Percentiles rank a stretch among this genome's conserved stretches.
phyloP scores from a whole-genome alignment of 2,888 invertebrate genomes.

The Thyatira batis region DNA sequence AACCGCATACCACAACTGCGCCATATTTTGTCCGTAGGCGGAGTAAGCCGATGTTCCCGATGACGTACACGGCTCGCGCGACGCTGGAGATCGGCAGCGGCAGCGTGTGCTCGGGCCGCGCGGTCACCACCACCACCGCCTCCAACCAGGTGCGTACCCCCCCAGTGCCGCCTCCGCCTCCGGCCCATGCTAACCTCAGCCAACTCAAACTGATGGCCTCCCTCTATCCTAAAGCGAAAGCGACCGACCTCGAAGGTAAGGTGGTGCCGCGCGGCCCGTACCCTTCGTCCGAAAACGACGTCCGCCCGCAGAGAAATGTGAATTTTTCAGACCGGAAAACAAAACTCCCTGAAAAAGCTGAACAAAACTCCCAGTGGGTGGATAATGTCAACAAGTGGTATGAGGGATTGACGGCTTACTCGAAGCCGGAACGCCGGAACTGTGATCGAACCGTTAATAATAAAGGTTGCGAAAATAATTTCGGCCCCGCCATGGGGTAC shows the following conservation, averaged over 20 bases:
- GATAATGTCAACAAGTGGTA: constrained; percentile 47
- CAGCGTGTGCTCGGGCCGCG: constrained; percentile 77
- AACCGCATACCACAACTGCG: constrained; percentile 15
- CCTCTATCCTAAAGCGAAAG: constrained; percentile 21
- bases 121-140: constrained; percentile 78
- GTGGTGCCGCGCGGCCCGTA: constrained; percentile 43
- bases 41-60: constrained; percentile 73
- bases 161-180: constrained; percentile 16
- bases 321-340: not conserved
- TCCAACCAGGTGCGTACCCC: constrained; percentile 77
- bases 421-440: constrained; percentile 3
- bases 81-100: constrained; percentile 79
- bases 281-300: not conserved
- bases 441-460: not conserved
- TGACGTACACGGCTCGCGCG: constrained; percentile 79
- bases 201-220: constrained; percentile 35
- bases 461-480: not conserved
- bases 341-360: not conserved
- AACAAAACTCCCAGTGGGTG: constrained; percentile 19
- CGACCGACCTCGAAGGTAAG: constrained; percentile 13
- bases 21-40: constrained; percentile 42
- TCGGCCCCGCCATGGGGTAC: not conserved
- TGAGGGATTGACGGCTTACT: constrained; percentile 35
- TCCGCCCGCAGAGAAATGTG: constrained; percentile 4
- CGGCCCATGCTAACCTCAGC: constrained; percentile 8